Conservation (phyloP, 2,113 vertebrate species). For the Ondatra zibethicus region DNA sequence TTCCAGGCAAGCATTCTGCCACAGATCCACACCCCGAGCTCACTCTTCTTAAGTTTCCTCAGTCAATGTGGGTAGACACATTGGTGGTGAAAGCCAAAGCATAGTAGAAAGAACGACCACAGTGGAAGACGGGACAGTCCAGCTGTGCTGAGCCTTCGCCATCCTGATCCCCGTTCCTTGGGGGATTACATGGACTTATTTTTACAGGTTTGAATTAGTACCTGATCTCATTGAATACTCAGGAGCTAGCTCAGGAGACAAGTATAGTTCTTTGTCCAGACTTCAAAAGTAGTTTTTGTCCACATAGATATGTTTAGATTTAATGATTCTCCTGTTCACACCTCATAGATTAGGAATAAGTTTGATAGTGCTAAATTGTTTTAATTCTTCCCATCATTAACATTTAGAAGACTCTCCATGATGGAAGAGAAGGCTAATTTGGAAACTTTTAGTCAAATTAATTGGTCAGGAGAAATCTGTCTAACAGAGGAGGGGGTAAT, state of each 20-base stretch:
- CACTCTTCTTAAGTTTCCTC: background rate
- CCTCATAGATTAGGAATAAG: background rate
- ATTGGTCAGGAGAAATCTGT: conserved; percentile 30
- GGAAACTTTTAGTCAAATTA: conserved; percentile 26
- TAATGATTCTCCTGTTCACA: background rate
- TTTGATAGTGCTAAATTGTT: background rate
- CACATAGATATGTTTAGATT: background rate
- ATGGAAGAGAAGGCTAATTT: conserved; percentile 45
- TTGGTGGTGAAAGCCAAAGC: background rate
- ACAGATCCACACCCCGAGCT: too few species aligned
- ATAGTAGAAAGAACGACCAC: background rate
- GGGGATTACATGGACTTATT: accelerated
- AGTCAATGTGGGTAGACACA: background rate
- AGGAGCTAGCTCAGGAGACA: background rate
- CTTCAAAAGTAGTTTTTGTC: conserved; percentile 32
- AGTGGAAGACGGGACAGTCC: background rate
- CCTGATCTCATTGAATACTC: too few species aligned
- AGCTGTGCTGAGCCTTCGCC: background rate
- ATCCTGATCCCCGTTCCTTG: accelerated
- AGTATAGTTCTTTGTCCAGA: background rate
- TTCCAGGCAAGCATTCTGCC: background rate
- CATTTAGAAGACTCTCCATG: conserved; percentile 17
- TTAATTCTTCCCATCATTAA: background rate
- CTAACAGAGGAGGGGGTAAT: background rate
- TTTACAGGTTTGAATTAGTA: background rate